phyloP scores from a whole-genome alignment of 2,113 vertebrate species.

The Odocoileus hemionus region DNA sequence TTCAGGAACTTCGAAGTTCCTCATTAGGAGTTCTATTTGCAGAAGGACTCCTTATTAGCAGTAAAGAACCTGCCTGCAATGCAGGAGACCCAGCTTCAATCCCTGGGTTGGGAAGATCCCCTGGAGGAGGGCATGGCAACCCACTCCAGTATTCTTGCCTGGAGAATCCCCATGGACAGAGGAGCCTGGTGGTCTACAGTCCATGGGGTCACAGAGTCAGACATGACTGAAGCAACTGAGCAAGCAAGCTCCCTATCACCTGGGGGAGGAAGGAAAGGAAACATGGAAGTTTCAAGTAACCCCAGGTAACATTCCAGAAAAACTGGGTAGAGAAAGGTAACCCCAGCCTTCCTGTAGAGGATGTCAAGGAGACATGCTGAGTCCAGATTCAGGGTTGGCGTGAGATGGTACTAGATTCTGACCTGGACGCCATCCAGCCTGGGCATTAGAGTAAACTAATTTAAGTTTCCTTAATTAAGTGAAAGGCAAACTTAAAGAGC shows the following conservation, averaged over 20 bases:
- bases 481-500: not conserved
- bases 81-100: not conserved
- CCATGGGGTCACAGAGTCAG: not conserved
- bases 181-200: not conserved
- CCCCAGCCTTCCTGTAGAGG: not conserved
- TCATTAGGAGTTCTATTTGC: not conserved
- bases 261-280: not conserved
- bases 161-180: not conserved
- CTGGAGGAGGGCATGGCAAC: not conserved
- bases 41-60: not conserved
- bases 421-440: not conserved
- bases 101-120: not conserved
- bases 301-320: not conserved
- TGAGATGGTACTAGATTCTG: not conserved
- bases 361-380: not conserved
- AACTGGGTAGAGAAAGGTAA: not conserved
- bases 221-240: not conserved
- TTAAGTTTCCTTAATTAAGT: not conserved
- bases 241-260: not conserved
- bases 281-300: not conserved
- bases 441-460: not conserved
- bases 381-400: not conserved
- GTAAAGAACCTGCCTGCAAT: not conserved
- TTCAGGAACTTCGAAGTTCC: not conserved
- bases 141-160: not conserved